Percentiles rank a stretch among this genome's conserved stretches.
Evolutionary conservation across 2,113 vertebrate species (phyloP).

Genomic region (Dendrocopos noguchii): DNA sequence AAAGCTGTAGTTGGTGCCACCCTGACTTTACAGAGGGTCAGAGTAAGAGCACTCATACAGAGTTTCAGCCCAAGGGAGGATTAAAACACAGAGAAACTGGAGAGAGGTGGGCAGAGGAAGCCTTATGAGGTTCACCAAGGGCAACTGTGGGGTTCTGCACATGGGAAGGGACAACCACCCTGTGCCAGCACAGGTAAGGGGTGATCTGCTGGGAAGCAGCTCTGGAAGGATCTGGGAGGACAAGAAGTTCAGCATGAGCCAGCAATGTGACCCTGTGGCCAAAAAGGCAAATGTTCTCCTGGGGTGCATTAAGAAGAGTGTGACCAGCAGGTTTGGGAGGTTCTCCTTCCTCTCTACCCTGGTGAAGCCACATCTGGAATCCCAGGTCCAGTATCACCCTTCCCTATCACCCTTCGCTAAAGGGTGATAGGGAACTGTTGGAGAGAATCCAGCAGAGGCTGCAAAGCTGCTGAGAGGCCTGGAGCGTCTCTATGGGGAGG

Average conservation of each 20-base stretch:
- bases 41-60: fast-evolving
- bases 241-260: not conserved
- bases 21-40: fast-evolving
- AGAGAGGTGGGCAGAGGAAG: not conserved
- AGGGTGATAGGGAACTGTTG: not conserved
- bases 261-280: not conserved
- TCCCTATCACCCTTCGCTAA: no score
- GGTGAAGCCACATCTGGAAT: not conserved
- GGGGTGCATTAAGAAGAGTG: not conserved
- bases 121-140: not conserved
- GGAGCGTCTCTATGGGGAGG: not conserved
- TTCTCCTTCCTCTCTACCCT: not conserved
- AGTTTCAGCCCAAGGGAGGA: not conserved
- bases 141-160: not conserved
- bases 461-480: not conserved
- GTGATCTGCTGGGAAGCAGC: not conserved
- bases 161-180: not conserved
- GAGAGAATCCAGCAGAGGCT: not conserved
- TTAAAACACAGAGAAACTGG: not conserved
- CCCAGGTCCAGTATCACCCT: not conserved
- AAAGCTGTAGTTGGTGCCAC: not conserved
- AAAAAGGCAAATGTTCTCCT: not conserved
- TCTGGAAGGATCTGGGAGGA: not conserved
- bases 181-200: not conserved
- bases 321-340: not conserved